Evolutionary conservation across 2,797 vertebrate genomes (phyloP).

Genomic region (Huso huso): DNA sequence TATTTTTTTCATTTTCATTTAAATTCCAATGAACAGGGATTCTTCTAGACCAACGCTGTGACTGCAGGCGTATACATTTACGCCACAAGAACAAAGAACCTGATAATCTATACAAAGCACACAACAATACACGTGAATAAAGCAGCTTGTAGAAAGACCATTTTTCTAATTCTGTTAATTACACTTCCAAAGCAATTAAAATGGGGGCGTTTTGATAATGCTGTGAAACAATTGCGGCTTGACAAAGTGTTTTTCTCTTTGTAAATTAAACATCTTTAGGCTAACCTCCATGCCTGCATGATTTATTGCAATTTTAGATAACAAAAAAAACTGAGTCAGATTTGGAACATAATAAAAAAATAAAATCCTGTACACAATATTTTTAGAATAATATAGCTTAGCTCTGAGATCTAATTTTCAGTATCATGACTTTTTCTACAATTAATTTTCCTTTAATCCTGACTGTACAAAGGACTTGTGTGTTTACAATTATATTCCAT

Average conservation of each 20-base stretch:
- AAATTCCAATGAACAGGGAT: slow-evolving; percentile 46
- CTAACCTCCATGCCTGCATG: slow-evolving; percentile 74
- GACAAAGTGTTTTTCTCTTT: slow-evolving; percentile 84
- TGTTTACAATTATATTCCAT: slow-evolving; percentile 70
- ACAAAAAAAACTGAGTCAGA: slow-evolving; percentile 74
- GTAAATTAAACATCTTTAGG: slow-evolving; percentile 83
- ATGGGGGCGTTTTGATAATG: slow-evolving; percentile 74
- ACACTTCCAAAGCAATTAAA: slow-evolving; percentile 96
- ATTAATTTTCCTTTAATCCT: slow-evolving; percentile 80
- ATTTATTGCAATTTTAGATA: slow-evolving; percentile 82
- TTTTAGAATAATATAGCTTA: slow-evolving; percentile 59
- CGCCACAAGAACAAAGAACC: slow-evolving; percentile 79
- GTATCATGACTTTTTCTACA: slow-evolving; percentile 76
- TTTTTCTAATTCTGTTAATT: slow-evolving; percentile 96
- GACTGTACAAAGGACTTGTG: slow-evolving; percentile 68
- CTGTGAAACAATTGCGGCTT: slow-evolving; percentile 75
- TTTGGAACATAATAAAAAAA: slow-evolving; percentile 62
- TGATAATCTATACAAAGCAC: slow-evolving; percentile 85
- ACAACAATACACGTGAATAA: slow-evolving; percentile 86
- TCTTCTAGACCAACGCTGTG: slow-evolving; percentile 66
- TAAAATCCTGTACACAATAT: slow-evolving; percentile 57
- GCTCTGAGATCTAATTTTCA: slow-evolving; percentile 66
- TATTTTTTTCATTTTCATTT: slow-evolving; percentile 43
- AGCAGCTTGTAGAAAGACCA: slow-evolving; percentile 77
- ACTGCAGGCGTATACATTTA: slow-evolving; percentile 85